A percentile compares a stretch with the other conserved stretches of the same genome.
Evolutionary conservation across 2,888 invertebrate genomes (phyloP).

Genomic region (Rhagonycha lutea): DNA sequence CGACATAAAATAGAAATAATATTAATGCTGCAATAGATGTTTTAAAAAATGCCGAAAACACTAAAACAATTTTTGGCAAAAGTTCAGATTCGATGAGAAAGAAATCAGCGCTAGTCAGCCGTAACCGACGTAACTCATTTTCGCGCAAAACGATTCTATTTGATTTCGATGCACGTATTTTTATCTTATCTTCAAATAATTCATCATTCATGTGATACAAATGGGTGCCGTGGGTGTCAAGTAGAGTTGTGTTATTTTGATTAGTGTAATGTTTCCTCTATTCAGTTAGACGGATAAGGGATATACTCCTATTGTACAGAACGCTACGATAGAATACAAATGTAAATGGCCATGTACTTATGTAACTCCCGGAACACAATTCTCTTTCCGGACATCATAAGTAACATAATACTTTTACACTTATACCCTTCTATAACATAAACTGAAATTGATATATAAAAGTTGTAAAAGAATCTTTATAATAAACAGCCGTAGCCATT

Average conservation of each 20-base stretch:
- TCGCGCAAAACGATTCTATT: slow-evolving; percentile 38
- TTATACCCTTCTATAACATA: slow-evolving; percentile 14
- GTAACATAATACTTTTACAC: slow-evolving; percentile 25
- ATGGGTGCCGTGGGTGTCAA: slow-evolving; percentile 46
- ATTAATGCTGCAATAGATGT: background rate
- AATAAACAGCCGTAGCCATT: slow-evolving; percentile 5
- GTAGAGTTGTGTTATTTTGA: slow-evolving; percentile 49
- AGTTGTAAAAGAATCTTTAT: slow-evolving; percentile 6
- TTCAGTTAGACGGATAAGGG: slow-evolving; percentile 47
- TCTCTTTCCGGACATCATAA: slow-evolving; percentile 16
- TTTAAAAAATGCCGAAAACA: slow-evolving; percentile 2
- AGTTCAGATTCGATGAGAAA: slow-evolving; percentile 34
- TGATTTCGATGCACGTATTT: slow-evolving; percentile 49
- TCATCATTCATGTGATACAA: slow-evolving; percentile 50
- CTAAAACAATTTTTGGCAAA: slow-evolving; percentile 26
- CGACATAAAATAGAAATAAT: background rate
- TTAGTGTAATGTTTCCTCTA: slow-evolving; percentile 50
- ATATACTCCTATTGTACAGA: slow-evolving; percentile 44
- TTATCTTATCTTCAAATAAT: slow-evolving; percentile 50
- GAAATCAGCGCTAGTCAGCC: slow-evolving; percentile 34
- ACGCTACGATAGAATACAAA: slow-evolving; percentile 46
- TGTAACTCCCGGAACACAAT: slow-evolving; percentile 7
- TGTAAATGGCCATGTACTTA: slow-evolving; percentile 35
- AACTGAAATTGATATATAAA: slow-evolving; percentile 6
- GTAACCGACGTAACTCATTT: slow-evolving; percentile 32